phyloP scores from a whole-genome alignment of 2,888 invertebrate genomes.

The Drosophila cracens region DNA sequence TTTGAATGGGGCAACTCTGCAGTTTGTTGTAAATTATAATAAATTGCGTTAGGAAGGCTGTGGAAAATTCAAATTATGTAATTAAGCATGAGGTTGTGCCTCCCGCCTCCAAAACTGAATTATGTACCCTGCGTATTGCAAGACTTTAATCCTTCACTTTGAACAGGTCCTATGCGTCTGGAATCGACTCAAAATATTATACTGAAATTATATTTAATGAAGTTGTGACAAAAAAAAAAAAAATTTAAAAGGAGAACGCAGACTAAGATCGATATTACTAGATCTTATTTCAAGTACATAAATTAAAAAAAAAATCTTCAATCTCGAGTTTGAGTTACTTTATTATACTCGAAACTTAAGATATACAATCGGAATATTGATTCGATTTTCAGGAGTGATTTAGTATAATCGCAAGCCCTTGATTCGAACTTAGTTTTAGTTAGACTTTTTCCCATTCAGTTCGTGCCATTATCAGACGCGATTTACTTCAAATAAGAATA shows the following conservation, averaged over 20 bases:
- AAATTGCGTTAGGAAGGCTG: slow-evolving; percentile 69
- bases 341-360: neutral
- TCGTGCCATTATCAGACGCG: neutral
- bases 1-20: slow-evolving; percentile 28
- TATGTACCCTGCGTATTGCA: neutral
- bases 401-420: neutral
- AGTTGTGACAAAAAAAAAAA: neutral
- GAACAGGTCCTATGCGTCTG: slow-evolving; percentile 12
- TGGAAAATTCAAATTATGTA: slow-evolving; percentile 83
- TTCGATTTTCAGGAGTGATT: neutral
- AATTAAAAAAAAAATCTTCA: neutral
- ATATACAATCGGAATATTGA: neutral
- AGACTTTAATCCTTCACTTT: slow-evolving; percentile 25
- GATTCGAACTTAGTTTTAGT: neutral
- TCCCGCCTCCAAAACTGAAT: neutral
- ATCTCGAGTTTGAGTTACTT: neutral
- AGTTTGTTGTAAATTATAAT: slow-evolving; percentile 62
- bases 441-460: neutral
- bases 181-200: neutral
- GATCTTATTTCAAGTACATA: neutral
- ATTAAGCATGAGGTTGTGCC: slow-evolving; percentile 61
- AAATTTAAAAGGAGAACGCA: neutral
- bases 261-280: neutral
- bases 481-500: neutral
- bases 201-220: neutral